These are phyloP conservation scores for Bradypodion pumilum DNA, from an alignment of 2,797 vertebrate genomes.

Conservation along the genomic window DNA sequence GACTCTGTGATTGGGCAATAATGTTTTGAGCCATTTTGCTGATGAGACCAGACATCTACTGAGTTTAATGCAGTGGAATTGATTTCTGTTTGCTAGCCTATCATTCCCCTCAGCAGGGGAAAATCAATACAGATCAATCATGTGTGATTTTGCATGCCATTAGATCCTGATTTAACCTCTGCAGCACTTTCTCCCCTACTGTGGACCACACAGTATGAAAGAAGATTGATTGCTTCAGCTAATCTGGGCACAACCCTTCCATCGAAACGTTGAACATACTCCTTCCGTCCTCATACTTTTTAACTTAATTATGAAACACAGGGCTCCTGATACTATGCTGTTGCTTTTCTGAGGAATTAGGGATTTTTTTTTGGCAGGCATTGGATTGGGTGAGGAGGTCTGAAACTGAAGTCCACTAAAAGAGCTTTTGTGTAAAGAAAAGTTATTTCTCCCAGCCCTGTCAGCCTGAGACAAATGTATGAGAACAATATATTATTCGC, in stretches of 20 bases:
- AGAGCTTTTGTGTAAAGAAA: accelerated
- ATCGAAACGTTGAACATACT: accelerated
- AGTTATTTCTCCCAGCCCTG: neutral
- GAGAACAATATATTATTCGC: neutral
- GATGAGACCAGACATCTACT: constrained; percentile 60
- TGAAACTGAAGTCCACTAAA: neutral
- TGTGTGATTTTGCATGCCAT: constrained; percentile 59
- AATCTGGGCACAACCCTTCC: constrained; percentile 23
- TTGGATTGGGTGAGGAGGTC: neutral
- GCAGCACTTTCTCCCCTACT: neutral
- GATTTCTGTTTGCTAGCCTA: constrained; percentile 73
- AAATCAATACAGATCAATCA: constrained; percentile 73
- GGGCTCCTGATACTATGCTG: accelerated
- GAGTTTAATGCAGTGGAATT: constrained; percentile 77
- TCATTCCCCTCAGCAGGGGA: constrained; percentile 71
- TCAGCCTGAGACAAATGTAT: neutral
- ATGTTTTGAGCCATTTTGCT: constrained; percentile 42
- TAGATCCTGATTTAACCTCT: constrained; percentile 68
- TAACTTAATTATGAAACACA: neutral
- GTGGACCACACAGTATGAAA: constrained; percentile 36
- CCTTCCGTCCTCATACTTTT: neutral
- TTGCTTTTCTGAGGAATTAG: accelerated
- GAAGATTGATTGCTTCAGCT: constrained; percentile 49
- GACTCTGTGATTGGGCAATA: accelerated
- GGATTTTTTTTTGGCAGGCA: neutral